Evolutionary conservation across 2,888 invertebrate species (phyloP), one percentile per base, ranked within the genome.

Genomic region (Coleophora deauratella): DNA sequence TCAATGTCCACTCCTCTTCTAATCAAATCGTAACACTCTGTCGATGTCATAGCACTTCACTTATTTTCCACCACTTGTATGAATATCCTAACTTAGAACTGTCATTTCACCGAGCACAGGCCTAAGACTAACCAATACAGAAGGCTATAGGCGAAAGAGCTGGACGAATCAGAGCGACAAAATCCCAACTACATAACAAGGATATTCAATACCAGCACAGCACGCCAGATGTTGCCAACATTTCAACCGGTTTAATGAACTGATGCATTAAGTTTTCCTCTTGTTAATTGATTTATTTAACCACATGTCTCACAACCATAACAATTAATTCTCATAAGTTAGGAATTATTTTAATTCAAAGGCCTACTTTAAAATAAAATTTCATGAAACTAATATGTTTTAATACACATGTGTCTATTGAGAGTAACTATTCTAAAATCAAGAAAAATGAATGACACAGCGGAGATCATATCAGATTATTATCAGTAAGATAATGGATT

Each of bases 91-190:
- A 21, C 3, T 21, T 21, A 3, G 21, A 21, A 21, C 31, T 31
- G 30, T 35, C 38, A 38, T 39, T 12, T 38, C 38, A 38, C 21
- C 28, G 21, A 34, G 33, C 10, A 38, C 42, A 35, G 35, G 14
- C 8, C 54, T 47, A 52, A 44, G 54, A 55, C 53, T 63, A 59
- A 52, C 42, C 42, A 41, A 37, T 42, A 41, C 31, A 35, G 27
- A 27, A 44, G 42, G 50, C 43, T 46, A 54, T 66, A 62, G 63
- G 56, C 72, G 64, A 75, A 71, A 72, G 67, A 59, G 67, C 69
- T 62, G 72, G 70, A 75, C 66, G 71, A 82, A 84, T 80, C 75
- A 80, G 84, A 85, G 82, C 84, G 82, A 80, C 82, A 75, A 82
- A 82, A 74, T 74, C 66, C 72, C 69, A 77, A 52, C 67, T 69